phyloP scores from a whole-genome alignment of 2,113 vertebrate genomes.

The Platysternon megacephalum region DNA sequence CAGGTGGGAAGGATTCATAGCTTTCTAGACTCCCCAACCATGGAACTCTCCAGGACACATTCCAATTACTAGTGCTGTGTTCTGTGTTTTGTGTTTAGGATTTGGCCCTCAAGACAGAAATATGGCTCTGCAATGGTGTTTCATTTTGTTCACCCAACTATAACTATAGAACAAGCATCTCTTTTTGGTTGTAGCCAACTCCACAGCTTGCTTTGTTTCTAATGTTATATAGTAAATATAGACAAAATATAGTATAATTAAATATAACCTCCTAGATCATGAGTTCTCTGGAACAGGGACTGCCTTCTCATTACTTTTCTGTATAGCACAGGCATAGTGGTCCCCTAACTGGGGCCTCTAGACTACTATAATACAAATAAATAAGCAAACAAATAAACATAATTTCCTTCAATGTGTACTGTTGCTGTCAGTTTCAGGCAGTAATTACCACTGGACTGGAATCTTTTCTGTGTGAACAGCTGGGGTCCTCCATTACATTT shows the following conservation, averaged over 20 bases:
- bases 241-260: not conserved
- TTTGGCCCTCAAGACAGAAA: not conserved
- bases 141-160: not conserved
- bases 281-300: not conserved
- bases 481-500: constrained; percentile 2
- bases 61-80: not conserved
- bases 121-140: not conserved
- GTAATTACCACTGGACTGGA: constrained; percentile 64
- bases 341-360: not conserved
- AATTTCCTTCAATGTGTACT: not conserved
- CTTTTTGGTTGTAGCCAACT: not conserved
- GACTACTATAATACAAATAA: not conserved
- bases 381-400: not conserved
- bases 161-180: not conserved
- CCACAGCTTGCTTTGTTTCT: not conserved
- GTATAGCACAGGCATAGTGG: not conserved
- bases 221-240: not conserved
- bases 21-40: not conserved
- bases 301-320: not conserved
- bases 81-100: not conserved
- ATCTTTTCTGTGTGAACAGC: constrained; percentile 48
- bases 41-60: not conserved
- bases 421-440: not conserved
- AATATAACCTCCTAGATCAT: not conserved
- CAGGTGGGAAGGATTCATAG: not conserved